Evolutionary conservation across 2,888 invertebrate genomes (phyloP).

Genomic region (Dolomedes plantarius): DNA sequence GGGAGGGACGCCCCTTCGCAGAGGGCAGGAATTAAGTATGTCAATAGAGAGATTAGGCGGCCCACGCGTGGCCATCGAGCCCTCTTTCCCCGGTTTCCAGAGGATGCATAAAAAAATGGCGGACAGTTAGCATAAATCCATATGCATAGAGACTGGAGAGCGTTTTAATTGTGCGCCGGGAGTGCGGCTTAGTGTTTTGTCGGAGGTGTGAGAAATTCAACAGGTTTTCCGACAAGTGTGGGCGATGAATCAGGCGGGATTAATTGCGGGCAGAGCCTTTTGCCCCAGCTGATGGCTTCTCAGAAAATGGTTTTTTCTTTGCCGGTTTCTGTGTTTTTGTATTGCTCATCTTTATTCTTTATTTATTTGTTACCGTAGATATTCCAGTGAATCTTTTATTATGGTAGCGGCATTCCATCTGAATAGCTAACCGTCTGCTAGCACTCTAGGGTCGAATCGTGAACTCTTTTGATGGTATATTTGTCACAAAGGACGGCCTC

Average conservation of each 20-base stretch:
- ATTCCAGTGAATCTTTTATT: too few species aligned
- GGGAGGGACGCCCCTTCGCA: conserved; percentile 43
- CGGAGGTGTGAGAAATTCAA: conserved; percentile 13
- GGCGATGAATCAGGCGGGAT: neutral
- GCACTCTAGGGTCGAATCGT: too few species aligned
- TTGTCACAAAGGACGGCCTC: too few species aligned
- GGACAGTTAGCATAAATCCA: conserved; percentile 63
- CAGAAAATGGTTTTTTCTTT: too few species aligned
- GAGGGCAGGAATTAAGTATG: conserved; percentile 69
- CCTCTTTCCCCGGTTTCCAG: neutral
- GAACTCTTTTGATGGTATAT: too few species aligned
- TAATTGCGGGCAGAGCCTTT: neutral
- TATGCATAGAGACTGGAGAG: conserved; percentile 37
- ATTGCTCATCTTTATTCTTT: too few species aligned
- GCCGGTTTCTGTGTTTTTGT: too few species aligned
- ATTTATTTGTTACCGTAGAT: too few species aligned
- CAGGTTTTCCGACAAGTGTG: neutral
- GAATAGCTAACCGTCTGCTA: too few species aligned
- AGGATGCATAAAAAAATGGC: neutral
- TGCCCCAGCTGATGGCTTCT: too few species aligned
- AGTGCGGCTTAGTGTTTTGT: neutral
- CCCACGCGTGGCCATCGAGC: conserved; percentile 5
- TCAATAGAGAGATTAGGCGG: conserved; percentile 69
- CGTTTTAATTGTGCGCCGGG: neutral
- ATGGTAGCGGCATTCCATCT: too few species aligned